phyloP scores from a whole-genome alignment of 2,113 vertebrate genomes.

The Aldabrachelys gigantea region DNA sequence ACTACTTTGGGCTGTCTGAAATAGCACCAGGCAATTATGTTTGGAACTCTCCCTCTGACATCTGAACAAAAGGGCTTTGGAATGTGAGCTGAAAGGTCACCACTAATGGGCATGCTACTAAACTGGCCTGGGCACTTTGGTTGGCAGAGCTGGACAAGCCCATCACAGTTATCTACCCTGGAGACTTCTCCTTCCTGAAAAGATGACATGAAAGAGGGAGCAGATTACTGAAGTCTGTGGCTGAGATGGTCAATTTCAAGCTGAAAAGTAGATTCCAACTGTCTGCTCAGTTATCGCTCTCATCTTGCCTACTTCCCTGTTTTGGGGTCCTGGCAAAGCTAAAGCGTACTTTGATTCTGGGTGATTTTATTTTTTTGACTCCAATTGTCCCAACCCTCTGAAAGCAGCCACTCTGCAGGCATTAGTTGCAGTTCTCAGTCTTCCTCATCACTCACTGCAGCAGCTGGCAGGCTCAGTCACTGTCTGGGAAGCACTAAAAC shows the following conservation, averaged over 20 bases:
- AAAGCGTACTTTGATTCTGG: not conserved
- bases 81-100: not conserved
- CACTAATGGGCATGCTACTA: not conserved
- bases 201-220: not conserved
- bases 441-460: not conserved
- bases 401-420: not conserved
- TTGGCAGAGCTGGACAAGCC: constrained; percentile 20
- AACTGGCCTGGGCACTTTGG: constrained; percentile 13
- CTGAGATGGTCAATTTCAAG: not conserved
- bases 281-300: not conserved
- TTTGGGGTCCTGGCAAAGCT: not conserved
- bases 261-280: not conserved
- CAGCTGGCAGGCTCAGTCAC: not conserved
- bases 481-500: not conserved
- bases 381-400: not conserved
- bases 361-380: not conserved
- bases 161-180: constrained; percentile 33
- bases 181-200: not conserved
- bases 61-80: not conserved
- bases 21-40: not conserved
- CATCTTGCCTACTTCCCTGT: not conserved
- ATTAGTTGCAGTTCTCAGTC: not conserved
- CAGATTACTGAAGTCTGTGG: not conserved
- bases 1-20: not conserved
- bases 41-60: not conserved